Conservation (phyloP, 2,113 vertebrate genomes). For the Pardalotus punctatus region DNA sequence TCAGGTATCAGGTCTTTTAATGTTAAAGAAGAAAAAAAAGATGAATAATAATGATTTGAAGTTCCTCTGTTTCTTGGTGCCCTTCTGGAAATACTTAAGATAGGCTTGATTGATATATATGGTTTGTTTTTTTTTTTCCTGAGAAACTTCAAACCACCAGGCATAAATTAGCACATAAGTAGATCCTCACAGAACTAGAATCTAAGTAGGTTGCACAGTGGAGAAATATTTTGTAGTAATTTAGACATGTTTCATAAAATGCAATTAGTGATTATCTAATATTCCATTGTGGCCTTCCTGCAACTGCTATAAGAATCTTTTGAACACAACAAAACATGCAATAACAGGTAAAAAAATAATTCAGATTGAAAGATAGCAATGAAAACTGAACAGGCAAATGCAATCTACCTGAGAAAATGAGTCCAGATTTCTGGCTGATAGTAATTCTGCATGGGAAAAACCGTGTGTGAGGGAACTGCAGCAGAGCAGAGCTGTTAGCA, state of each 20-base stretch:
- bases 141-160: background rate
- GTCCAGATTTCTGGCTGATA: background rate
- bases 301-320: background rate
- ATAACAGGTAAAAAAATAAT: background rate
- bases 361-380: background rate
- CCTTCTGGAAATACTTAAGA: background rate
- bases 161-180: background rate
- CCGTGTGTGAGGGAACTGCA: background rate
- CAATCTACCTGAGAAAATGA: background rate
- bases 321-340: background rate
- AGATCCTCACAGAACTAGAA: background rate
- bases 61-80: background rate
- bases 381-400: background rate
- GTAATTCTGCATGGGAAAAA: background rate
- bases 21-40: background rate
- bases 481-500: background rate
- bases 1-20: background rate
- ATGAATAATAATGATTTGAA: background rate
- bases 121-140: background rate
- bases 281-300: background rate
- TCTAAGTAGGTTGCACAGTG: background rate
- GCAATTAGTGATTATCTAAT: background rate
- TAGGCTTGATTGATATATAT: background rate
- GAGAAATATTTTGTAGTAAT: constrained; percentile 9
- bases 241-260: background rate